A percentile compares a stretch with the other conserved stretches of the same genome.
phyloP scores from a whole-genome alignment of 2,113 vertebrate species.

The Camarhynchus parvulus region DNA sequence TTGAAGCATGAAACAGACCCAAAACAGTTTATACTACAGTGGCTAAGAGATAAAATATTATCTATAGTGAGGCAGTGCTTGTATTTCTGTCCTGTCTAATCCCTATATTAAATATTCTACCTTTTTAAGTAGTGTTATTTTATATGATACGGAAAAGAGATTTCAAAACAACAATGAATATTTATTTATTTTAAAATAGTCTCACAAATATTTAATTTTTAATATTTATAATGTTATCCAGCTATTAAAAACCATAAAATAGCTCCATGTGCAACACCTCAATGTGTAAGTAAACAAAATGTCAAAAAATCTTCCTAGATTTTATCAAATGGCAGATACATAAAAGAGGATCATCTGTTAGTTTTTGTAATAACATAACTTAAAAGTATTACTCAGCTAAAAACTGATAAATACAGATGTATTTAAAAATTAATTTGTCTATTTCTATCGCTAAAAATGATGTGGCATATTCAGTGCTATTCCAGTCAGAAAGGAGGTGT shows the following conservation, averaged over 20 bases:
- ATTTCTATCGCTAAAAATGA: neutral
- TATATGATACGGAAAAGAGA: neutral
- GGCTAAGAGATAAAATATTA: neutral
- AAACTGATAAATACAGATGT: neutral
- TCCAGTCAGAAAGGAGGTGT: neutral
- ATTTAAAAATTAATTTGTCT: neutral
- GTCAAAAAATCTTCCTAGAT: neutral
- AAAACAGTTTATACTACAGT: neutral
- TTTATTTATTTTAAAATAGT: neutral
- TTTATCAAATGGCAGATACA: neutral
- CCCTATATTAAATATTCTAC: neutral
- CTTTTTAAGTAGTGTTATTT: neutral
- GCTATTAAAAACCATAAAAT: neutral
- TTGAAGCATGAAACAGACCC: neutral
- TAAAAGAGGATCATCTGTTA: neutral
- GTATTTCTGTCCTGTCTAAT: neutral
- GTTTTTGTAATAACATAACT: neutral
- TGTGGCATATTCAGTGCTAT: neutral
- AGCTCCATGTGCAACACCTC: neutral
- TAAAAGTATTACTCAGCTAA: neutral
- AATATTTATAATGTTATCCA: neutral
- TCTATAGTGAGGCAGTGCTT: neutral
- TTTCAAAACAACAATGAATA: neutral
- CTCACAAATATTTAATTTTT: neutral
- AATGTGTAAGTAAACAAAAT: neutral